A percentile compares a stretch with the other conserved stretches of the same genome.
Conservation (phyloP, 92 coral and sea anemone genomes). For the Isaurus tuberculatus region DNA sequence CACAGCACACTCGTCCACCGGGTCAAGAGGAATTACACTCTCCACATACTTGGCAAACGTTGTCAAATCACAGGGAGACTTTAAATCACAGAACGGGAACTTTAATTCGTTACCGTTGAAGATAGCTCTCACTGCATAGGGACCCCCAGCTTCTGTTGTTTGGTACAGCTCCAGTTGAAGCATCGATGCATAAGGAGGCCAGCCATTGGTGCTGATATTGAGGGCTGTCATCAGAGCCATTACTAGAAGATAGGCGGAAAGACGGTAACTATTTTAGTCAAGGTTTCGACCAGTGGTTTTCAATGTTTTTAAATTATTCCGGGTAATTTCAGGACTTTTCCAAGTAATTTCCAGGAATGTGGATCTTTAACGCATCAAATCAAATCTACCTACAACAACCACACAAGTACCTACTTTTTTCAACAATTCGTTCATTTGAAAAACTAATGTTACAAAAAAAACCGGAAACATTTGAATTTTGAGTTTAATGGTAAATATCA, state of each 20-base stretch:
- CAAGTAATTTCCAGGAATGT: too few species aligned
- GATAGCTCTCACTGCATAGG: conserved; percentile 78
- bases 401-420: too few species aligned
- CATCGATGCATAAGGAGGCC: conserved; percentile 94
- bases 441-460: too few species aligned
- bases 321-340: too few species aligned
- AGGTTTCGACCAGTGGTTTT: neutral
- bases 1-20: conserved; percentile 48
- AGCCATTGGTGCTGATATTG: conserved; percentile 76
- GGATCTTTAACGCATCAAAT: too few species aligned
- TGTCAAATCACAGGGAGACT: conserved; percentile 46
- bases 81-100: conserved; percentile 74
- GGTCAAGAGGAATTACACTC: conserved; percentile 48
- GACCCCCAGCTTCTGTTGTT: conserved; percentile 33
- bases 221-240: conserved; percentile 81
- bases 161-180: conserved; percentile 80
- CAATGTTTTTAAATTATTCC: too few species aligned
- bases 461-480: too few species aligned
- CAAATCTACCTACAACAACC: too few species aligned
- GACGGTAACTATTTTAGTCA: neutral
- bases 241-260: conserved; percentile 50
- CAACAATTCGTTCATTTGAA: too few species aligned
- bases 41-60: conserved; percentile 38
- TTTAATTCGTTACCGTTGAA: conserved; percentile 76
- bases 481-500: too few species aligned